Percentiles rank a stretch among this genome's conserved stretches.
Conservation (phyloP, 2,113 vertebrate genomes). For the Carlito syrichta region DNA sequence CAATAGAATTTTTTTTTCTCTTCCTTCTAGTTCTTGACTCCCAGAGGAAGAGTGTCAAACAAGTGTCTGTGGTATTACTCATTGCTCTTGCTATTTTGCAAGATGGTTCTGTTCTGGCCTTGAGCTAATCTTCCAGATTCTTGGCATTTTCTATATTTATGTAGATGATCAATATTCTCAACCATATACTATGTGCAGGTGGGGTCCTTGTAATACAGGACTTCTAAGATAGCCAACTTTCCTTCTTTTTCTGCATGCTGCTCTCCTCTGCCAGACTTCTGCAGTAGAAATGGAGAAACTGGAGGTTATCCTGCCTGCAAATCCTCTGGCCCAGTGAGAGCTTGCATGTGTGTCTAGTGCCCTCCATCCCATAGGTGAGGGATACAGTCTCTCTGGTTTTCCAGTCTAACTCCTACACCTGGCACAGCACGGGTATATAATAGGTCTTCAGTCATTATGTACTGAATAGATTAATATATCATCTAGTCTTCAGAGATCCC, state of each 20-base stretch:
- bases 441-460: not conserved
- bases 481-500: not conserved
- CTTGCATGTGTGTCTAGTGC: not conserved
- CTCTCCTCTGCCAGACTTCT: not conserved
- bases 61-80: not conserved
- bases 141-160: not conserved
- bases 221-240: not conserved
- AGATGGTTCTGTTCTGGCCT: not conserved
- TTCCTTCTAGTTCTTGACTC: not conserved
- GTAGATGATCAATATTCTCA: not conserved
- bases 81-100: not conserved
- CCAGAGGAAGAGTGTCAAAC: not conserved
- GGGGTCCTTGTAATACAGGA: not conserved
- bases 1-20: not conserved
- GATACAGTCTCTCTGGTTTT: not conserved
- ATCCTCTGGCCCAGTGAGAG: not conserved
- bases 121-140: not conserved
- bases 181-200: not conserved
- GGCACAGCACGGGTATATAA: not conserved
- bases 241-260: not conserved
- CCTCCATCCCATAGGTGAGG: not conserved
- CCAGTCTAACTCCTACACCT: not conserved
- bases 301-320: not conserved
- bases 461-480: not conserved
- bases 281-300: not conserved